Evolutionary conservation across 2,113 vertebrate species (phyloP), one percentile per base, ranked within the genome.

Genomic region (Irena cyanogastra): DNA sequence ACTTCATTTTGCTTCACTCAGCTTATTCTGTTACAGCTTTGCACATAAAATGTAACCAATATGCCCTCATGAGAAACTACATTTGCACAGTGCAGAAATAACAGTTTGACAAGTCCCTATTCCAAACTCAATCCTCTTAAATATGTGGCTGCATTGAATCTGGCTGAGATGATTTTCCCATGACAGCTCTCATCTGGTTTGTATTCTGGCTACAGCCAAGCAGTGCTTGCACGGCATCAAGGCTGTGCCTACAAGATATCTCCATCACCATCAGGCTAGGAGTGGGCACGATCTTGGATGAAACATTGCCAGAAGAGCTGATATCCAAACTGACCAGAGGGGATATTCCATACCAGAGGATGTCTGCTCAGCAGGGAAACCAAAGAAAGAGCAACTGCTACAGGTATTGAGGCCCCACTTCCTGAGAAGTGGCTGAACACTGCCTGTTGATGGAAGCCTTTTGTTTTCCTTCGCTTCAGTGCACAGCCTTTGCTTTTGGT

Each of bases 101-200:
- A 92, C 0, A 39, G 39, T 59, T 23, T 33, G 0, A 0, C 11
- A 59, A 83, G 18, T n/a, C 42, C 42, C 37, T 54, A 9, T 24
- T 61, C 37, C 49, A 9, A 92, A 70, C 33, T n/a, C 11, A 47
- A 70, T 50, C 14, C 22, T 92, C 57, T 18, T 20, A 35, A 45
- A 31, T 14, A 81, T 0, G 0, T 7, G 6, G 16, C 35, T 37
- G 3, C 24, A 26, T 3, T 39, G 33, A 27, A 42, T 44, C 42
- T 69, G 76, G 8, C 20, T 63, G 37, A 61, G 5, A 33, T 11
- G 26, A 27, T 16, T 56, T 57, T 42, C 61, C 49, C 0, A 0
- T 7, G 56, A 49, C 35, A 44, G 22, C 7, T 54, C 11, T 69
- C 23, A 54, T 14, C 8, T 33, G 18, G 47, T 49, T 41, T 31